These are phyloP conservation scores for Hirtodrosophila histrioides DNA, from an alignment of 2,888 invertebrate species.

Conservation along the genomic window DNA sequence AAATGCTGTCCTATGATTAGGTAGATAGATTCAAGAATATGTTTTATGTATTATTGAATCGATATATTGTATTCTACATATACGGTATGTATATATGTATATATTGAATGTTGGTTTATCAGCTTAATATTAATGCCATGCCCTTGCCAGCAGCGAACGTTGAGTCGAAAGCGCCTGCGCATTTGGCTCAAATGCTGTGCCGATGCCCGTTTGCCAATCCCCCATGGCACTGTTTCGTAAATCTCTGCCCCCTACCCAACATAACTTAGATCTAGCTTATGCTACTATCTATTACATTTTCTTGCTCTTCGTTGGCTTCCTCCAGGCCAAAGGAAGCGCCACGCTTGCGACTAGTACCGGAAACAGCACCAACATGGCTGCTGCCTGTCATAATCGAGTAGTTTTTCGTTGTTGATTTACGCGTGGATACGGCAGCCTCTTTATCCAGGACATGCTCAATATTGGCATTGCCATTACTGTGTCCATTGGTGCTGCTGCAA, in stretches of 20 bases:
- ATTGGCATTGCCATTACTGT: constrained; percentile 28
- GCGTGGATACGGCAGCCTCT: constrained; percentile 26
- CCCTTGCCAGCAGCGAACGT: constrained; percentile 25
- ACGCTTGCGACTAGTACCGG: constrained; percentile 44
- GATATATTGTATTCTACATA: constrained; percentile 1
- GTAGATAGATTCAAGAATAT: constrained; percentile 4
- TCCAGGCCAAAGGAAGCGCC: constrained; percentile 38
- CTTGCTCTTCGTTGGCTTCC: constrained; percentile 38
- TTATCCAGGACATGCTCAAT: constrained; percentile 43
- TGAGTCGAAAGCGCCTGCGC: constrained; percentile 60
- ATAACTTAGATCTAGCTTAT: constrained; percentile 28
- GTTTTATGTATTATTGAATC: constrained; percentile 21
- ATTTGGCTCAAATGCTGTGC: constrained; percentile 41
- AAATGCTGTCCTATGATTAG: constrained; percentile 1
- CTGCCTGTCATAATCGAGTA: constrained; percentile 79
- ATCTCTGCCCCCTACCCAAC: not conserved
- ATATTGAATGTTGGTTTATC: constrained; percentile 34
- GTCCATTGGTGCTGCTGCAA: constrained; percentile 29
- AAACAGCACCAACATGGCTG: not conserved
- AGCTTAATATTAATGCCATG: constrained; percentile 35
- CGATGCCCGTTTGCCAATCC: not conserved
- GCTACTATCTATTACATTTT: constrained; percentile 24
- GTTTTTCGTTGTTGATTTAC: constrained; percentile 62
- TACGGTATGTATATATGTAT: constrained; percentile 20
- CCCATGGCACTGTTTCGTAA: too few species aligned